Conservation (phyloP, 2,797 vertebrate species). For the Sebastes aleutianus region DNA sequence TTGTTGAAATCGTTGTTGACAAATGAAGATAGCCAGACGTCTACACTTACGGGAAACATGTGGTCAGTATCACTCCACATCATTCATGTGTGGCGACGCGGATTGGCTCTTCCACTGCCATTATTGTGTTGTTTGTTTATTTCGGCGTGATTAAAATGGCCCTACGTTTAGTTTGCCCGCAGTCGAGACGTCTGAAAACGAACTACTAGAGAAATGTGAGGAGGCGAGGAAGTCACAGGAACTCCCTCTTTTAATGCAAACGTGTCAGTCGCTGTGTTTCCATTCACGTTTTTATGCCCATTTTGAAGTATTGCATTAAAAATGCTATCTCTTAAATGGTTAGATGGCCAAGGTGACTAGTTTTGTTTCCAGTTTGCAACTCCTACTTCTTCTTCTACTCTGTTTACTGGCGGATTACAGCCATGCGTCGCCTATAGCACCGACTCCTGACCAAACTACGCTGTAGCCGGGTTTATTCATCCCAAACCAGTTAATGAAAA, state of each 20-base stretch:
- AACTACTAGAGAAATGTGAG: slow-evolving; percentile 23
- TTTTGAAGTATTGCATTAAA: not conserved
- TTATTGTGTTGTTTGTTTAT: slow-evolving; percentile 57
- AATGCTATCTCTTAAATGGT: rapidly evolving
- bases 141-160: slow-evolving; percentile 54
- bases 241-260: not conserved
- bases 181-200: slow-evolving; percentile 3
- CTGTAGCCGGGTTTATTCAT: not conserved
- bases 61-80: slow-evolving; percentile 40
- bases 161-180: not conserved
- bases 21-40: slow-evolving; percentile 77
- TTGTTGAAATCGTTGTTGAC: slow-evolving; percentile 57
- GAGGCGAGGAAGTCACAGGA: not conserved
- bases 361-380: rapidly evolving
- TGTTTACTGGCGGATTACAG: not conserved
- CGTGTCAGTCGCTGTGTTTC: not conserved
- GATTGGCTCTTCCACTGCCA: slow-evolving; percentile 17
- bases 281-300: not conserved
- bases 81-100: not conserved
- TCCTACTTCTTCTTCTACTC: not conserved
- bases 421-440: rapidly evolving
- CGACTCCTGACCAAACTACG: rapidly evolving
- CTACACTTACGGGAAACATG: slow-evolving; percentile 51
- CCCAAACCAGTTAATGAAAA: not conserved
- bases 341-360: not conserved